Conservation (phyloP, 2,113 vertebrate genomes). For the Coreoperca whiteheadi region DNA sequence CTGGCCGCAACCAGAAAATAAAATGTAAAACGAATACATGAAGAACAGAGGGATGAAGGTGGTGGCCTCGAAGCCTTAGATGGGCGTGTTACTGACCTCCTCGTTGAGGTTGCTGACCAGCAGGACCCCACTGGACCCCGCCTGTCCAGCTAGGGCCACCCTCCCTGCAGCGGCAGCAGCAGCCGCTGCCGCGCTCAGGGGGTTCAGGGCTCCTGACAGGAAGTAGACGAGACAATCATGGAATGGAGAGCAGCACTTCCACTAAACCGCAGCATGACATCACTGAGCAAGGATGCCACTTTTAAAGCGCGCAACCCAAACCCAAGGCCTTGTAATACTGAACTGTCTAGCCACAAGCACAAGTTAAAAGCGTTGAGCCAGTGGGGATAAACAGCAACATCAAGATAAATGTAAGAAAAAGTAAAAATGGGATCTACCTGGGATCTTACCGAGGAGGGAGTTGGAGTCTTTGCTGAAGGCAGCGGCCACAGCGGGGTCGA, state of each 20-base stretch:
- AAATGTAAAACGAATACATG: background rate
- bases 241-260: constrained; percentile 44
- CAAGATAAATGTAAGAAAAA: constrained; percentile 20
- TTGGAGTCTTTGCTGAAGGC: constrained; percentile 95
- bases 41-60: constrained; percentile 24
- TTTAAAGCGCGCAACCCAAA: background rate
- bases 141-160: constrained; percentile 94
- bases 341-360: background rate
- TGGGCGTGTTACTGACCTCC: constrained; percentile 90
- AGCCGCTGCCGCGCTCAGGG: constrained; percentile 93
- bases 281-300: background rate
- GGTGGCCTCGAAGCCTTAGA: constrained; percentile 22
- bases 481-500: constrained; percentile 91
- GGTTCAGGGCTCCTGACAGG: constrained; percentile 92
- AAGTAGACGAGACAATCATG: constrained; percentile 77
- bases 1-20: background rate
- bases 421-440: constrained; percentile 80
- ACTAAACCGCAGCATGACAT: background rate
- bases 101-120: constrained; percentile 99
- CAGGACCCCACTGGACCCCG: constrained; percentile 92
- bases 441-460: constrained; percentile 95
- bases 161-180: constrained; percentile 95
- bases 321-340: background rate
- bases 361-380: background rate
- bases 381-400: background rate